A percentile compares a stretch with the other conserved stretches of the same genome.
Evolutionary conservation across 2,888 invertebrate genomes (phyloP).

Genomic region (Iphiclides podalirius): DNA sequence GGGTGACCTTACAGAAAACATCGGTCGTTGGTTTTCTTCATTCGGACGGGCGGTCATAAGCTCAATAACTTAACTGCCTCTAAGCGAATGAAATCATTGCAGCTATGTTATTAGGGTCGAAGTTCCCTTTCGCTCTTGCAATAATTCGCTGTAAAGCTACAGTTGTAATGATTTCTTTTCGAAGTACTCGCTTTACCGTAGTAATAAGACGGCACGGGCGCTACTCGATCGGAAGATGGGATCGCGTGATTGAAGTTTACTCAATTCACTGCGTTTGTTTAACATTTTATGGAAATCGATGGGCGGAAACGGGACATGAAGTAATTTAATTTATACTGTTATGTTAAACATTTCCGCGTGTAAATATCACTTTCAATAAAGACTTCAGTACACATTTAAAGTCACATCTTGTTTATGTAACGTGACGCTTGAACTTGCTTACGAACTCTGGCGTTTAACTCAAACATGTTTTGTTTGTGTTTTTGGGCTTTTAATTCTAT

Average conservation of each 20-base stretch:
- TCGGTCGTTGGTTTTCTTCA: slow-evolving; percentile 43
- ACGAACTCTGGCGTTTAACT: no score
- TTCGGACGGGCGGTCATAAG: slow-evolving; percentile 44
- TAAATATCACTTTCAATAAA: not conserved
- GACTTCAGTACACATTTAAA: not conserved
- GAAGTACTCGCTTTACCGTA: slow-evolving; percentile 16
- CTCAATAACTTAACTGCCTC: slow-evolving; percentile 43
- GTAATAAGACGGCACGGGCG: slow-evolving; percentile 25
- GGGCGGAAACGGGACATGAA: slow-evolving; percentile 37
- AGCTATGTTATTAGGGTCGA: slow-evolving; percentile 31
- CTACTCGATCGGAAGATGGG: slow-evolving; percentile 40
- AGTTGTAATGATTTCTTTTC: slow-evolving; percentile 26
- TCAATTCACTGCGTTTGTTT: slow-evolving; percentile 58
- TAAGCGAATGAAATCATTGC: slow-evolving; percentile 39
- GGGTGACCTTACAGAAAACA: slow-evolving; percentile 38
- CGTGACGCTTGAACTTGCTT: no score
- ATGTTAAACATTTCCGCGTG: not conserved
- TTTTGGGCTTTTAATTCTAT: no score
- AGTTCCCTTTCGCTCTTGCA: slow-evolving; percentile 22
- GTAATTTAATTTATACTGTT: slow-evolving; percentile 36
- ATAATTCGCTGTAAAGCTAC: slow-evolving; percentile 27
- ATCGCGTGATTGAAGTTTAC: slow-evolving; percentile 61
- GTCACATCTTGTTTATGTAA: not conserved
- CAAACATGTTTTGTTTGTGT: no score
- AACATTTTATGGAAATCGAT: slow-evolving; percentile 64